Evolutionary conservation across 2,888 invertebrate genomes (phyloP).

Genomic region (Ophioninae sp.): DNA sequence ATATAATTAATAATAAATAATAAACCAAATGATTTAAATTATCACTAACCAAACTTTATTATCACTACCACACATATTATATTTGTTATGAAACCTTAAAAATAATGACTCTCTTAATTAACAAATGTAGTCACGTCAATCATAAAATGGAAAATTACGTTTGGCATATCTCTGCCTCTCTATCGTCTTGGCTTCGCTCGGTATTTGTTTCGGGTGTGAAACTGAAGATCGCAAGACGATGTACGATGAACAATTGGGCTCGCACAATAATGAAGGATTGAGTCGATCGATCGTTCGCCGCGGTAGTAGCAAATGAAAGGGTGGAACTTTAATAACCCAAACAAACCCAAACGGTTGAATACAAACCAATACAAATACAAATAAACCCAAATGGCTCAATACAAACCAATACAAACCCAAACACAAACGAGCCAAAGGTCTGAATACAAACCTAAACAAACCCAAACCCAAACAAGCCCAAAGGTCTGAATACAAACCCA

Average conservation of each 20-base stretch:
- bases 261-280: conserved; percentile 13
- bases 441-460: not conserved
- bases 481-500: not conserved
- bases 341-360: not conserved
- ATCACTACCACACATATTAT: too few relatives aligned
- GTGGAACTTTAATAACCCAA: not conserved
- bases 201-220: conserved; percentile 3
- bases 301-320: not conserved
- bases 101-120: too few relatives aligned
- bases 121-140: too few relatives aligned
- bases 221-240: conserved; percentile 31
- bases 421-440: too few relatives aligned
- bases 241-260: not conserved
- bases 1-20: too few relatives aligned
- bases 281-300: not conserved
- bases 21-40: too few relatives aligned
- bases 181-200: not conserved
- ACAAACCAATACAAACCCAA: not conserved
- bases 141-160: too few relatives aligned
- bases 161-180: too few relatives aligned
- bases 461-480: too few relatives aligned
- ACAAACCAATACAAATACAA: not conserved
- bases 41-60: too few relatives aligned
- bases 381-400: too few relatives aligned
- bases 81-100: too few relatives aligned